Evolutionary conservation across 1,140 invertebrate species (phyloP).

Genomic region (Mycetomoellerius zeteki): DNA sequence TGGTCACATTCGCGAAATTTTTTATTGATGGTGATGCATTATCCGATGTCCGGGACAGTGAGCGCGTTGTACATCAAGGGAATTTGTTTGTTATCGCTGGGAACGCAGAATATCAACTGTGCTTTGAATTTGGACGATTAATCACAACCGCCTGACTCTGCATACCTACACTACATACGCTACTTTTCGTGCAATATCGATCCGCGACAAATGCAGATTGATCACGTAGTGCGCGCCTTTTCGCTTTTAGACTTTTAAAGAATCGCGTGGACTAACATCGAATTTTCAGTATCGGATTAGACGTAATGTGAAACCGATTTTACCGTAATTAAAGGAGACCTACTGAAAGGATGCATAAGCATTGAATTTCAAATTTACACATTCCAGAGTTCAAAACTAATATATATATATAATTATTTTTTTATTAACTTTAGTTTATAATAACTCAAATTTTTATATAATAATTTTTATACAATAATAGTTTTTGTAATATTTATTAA

Average conservation of each 20-base stretch:
- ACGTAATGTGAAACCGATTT: slow-evolving; percentile 15
- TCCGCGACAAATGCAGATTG: slow-evolving; percentile 60
- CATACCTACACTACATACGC: slow-evolving; percentile 12
- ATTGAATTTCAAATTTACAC: neutral
- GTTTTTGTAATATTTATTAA: neutral
- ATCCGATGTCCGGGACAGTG: slow-evolving; percentile 39
- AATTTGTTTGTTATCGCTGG: slow-evolving; percentile 59
- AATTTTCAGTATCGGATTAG: slow-evolving; percentile 2
- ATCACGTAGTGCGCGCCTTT: slow-evolving; percentile 49
- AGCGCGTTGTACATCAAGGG: slow-evolving; percentile 47
- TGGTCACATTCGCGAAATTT: neutral
- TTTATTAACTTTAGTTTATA: neutral
- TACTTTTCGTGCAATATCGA: slow-evolving; percentile 28
- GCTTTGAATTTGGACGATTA: slow-evolving; percentile 59
- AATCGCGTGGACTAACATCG: neutral
- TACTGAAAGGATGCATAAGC: neutral
- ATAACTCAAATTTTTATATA: neutral
- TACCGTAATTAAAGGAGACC: slow-evolving; percentile 16
- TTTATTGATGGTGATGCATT: slow-evolving; percentile 51
- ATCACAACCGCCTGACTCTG: slow-evolving; percentile 48
- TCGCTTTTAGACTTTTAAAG: slow-evolving; percentile 49
- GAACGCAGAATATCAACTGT: slow-evolving; percentile 50
- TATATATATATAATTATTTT: neutral
- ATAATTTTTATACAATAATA: neutral
- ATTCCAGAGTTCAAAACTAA: neutral